A percentile compares a stretch with the other conserved stretches of the same genome.
Conservation (phyloP, 53 echinoderm and acorn worm genomes). For the Temnopleurus reevesii region DNA sequence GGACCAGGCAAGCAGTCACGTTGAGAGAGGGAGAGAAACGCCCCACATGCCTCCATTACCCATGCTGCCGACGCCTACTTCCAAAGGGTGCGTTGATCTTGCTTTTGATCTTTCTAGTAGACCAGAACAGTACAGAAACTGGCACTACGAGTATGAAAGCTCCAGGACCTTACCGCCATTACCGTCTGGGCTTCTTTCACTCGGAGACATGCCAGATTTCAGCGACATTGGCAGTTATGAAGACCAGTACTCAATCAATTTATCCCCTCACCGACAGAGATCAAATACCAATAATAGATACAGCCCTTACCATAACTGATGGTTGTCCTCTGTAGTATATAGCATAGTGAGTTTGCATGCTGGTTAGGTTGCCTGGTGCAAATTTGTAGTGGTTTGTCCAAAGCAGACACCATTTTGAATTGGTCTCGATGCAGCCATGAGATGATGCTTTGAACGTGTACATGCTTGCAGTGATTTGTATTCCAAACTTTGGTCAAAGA, state of each 20-base stretch:
- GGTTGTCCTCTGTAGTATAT: not conserved
- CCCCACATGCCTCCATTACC: conserved; percentile 55
- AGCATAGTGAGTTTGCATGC: not conserved
- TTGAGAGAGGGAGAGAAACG: conserved; percentile 50
- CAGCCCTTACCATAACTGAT: conserved; percentile 32
- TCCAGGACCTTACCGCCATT: not conserved
- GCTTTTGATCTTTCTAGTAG: conserved; percentile 53
- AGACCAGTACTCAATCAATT: not conserved
- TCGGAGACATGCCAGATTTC: not conserved
- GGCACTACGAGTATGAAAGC: conserved; percentile 47
- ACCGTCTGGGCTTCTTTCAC: not conserved
- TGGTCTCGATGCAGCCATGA: too few relatives aligned
- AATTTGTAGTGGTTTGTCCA: too few relatives aligned
- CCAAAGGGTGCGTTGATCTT: conserved; percentile 68
- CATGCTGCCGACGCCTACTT: conserved; percentile 46
- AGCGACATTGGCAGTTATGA: not conserved
- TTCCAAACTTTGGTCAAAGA: too few relatives aligned
- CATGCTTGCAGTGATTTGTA: too few relatives aligned
- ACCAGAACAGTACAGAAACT: conserved; percentile 29
- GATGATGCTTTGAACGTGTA: too few relatives aligned
- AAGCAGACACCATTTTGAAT: too few relatives aligned
- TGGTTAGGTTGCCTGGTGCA: too few relatives aligned
- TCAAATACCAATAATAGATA: conserved; percentile 40
- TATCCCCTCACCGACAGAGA: conserved; percentile 4
- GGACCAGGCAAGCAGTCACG: conserved; percentile 31